A percentile compares a stretch with the other conserved stretches of the same genome.
These are phyloP conservation scores for Pogonocichla stellata DNA, from an alignment of 2,113 vertebrate species.

Conservation along the genomic window DNA sequence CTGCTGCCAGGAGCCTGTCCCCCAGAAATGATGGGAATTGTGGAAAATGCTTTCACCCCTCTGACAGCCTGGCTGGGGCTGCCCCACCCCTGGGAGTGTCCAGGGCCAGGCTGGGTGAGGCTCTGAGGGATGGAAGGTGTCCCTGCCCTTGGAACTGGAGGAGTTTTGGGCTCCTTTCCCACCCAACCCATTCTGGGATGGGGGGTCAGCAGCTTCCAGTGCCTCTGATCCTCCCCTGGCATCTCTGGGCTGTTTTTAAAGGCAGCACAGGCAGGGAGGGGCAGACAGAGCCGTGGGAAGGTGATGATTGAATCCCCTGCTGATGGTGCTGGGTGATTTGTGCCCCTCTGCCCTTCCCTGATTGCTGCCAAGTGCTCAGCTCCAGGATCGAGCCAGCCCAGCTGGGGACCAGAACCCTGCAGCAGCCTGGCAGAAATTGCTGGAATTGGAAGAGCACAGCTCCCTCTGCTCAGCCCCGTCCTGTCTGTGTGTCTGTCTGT, in stretches of 20 bases:
- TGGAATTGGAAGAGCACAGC: neutral
- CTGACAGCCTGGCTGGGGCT: neutral
- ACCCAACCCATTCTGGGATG: rapidly evolving
- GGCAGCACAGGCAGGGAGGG: neutral
- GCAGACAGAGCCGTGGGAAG: neutral
- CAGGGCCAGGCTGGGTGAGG: neutral
- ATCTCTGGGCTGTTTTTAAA: rapidly evolving
- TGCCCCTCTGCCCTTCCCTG: neutral
- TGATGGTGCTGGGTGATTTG: neutral
- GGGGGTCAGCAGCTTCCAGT: neutral
- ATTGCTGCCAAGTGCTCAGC: neutral
- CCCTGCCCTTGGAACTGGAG: neutral
- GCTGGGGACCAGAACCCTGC: neutral
- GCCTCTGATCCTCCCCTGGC: neutral
- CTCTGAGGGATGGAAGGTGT: neutral
- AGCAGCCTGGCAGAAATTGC: neutral
- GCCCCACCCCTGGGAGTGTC: neutral
- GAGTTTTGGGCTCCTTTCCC: neutral
- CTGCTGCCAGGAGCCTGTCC: neutral
- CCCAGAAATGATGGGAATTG: neutral
- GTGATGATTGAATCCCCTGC: neutral
- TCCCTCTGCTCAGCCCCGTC: neutral
- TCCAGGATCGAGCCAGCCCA: neutral
- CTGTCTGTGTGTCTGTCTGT: neutral
- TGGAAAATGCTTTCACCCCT: neutral